Base-by-base conservation (phyloP, 2,888 invertebrate species). In the Xestia c-nigrum region DNA sequence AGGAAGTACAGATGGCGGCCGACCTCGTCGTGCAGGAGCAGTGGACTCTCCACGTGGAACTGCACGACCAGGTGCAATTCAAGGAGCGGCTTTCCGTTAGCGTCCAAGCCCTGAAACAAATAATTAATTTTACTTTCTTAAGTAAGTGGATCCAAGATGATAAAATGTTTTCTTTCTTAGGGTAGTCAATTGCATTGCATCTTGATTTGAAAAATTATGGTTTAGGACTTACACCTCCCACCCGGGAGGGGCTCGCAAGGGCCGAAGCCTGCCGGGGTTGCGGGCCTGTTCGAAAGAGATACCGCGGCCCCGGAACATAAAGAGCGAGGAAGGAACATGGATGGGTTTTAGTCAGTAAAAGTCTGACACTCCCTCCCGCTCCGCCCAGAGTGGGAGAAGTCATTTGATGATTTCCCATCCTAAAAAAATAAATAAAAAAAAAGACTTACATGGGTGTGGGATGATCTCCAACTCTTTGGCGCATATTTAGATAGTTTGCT, bases 401-500 rank as follows among this genome's bases (percentile, higher is more conserved):
- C n/a, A n/a, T n/a, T n/a, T n/a, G n/a, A n/a, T n/a, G n/a, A n/a
- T n/a, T n/a, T n/a, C n/a, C n/a, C n/a, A n/a, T n/a, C n/a, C n/a
- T n/a, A n/a, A n/a, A n/a, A n/a, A n/a, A n/a, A n/a, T n/a, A n/a
- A n/a, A n/a, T n/a, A n/a, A n/a, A n/a, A n/a, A n/a, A n/a, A n/a
- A n/a, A n/a, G 5, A 85, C 98, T 98, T 97, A 98, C 98, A 97
- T 98, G 98, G 92, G 98, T 98, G 95, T 98, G 98, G 88, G 99
- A 99, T 89, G 99, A 98, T 95, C 99, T 98, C 99, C 99, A 99
- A 95, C 98, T 98, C 97, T 99, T 99, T 92, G 99, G 99, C 91
- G 99, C 99, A 97, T 99, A 99, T 97, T 99, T 99, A 93, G 99
- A 99, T 92, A 99, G 97, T 97, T 99, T 99, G 97, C 98, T 98